Evolutionary conservation across 2,797 vertebrate species (phyloP).

Genomic region (Hybognathus amarus): DNA sequence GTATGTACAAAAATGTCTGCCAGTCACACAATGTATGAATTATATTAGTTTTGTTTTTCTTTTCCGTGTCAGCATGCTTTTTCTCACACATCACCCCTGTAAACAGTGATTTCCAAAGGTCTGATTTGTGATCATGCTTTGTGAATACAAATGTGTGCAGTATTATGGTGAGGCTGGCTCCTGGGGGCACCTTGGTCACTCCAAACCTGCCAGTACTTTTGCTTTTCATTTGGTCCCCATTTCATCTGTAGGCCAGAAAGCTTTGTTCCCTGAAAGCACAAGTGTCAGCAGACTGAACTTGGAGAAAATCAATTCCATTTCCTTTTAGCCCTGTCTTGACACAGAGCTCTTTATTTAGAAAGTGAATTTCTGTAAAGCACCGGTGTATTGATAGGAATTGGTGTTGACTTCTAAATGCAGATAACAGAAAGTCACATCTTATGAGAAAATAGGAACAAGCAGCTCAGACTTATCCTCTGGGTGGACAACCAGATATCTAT

Average conservation of each 20-base stretch:
- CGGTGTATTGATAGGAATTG: slow-evolving; percentile 46
- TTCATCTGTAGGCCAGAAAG: slow-evolving; percentile 37
- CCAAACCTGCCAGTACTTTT: slow-evolving; percentile 28
- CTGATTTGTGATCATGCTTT: slow-evolving; percentile 3
- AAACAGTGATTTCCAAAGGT: slow-evolving; percentile 19
- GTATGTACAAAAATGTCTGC: background rate
- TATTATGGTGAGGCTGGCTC: slow-evolving; percentile 26
- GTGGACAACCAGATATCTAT: slow-evolving; percentile 7
- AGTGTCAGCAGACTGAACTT: slow-evolving; percentile 36
- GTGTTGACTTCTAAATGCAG: slow-evolving; percentile 45
- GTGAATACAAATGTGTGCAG: slow-evolving; percentile 37
- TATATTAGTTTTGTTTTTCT: background rate
- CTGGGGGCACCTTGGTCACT: slow-evolving; percentile 43
- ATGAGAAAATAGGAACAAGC: background rate
- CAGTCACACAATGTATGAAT: background rate
- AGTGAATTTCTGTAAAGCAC: slow-evolving; percentile 47
- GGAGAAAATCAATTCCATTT: slow-evolving; percentile 50
- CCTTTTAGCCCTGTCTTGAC: slow-evolving; percentile 20
- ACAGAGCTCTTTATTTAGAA: slow-evolving; percentile 56
- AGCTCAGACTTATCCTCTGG: background rate
- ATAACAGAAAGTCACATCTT: slow-evolving; percentile 23
- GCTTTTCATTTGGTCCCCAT: slow-evolving; percentile 56
- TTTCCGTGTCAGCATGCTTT: slow-evolving; percentile 6
- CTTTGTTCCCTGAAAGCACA: slow-evolving; percentile 37
- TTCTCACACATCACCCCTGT: slow-evolving; percentile 13